phyloP scores from a whole-genome alignment of 1,140 invertebrate genomes.

The Diabrotica undecimpunctata region DNA sequence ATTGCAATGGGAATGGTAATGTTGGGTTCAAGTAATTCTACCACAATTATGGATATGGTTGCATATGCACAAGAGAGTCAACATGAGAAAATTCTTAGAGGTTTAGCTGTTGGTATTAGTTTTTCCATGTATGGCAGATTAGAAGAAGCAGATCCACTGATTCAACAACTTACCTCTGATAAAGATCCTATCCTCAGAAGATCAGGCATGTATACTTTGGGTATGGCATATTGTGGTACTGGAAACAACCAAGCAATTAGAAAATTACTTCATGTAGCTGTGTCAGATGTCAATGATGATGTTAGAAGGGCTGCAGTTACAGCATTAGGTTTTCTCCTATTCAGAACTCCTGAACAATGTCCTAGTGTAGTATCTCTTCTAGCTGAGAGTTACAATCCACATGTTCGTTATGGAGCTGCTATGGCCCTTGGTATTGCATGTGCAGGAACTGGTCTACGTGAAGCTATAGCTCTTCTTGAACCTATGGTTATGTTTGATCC shows the following conservation, averaged over 20 bases:
- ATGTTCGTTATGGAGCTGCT: constrained; percentile 97
- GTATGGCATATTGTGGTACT: constrained; percentile 98
- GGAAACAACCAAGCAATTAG: constrained; percentile 96
- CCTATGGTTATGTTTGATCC: constrained; percentile 97
- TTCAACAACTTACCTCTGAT: constrained; percentile 79
- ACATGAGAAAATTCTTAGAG: constrained; percentile 97
- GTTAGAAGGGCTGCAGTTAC: constrained; percentile 96
- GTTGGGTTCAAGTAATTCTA: constrained; percentile 87
- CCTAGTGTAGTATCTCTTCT: constrained; percentile 93
- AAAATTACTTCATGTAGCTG: constrained; percentile 92
- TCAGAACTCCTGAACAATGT: constrained; percentile 92
- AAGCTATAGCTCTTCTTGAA: constrained; percentile 94
- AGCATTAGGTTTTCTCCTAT: constrained; percentile 85
- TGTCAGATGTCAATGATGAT: constrained; percentile 93
- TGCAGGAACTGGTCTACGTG: constrained; percentile 92
- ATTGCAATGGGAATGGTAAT: constrained; percentile 98
- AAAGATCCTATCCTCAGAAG: constrained; percentile 85
- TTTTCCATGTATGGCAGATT: constrained; percentile 95
- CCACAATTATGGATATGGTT: constrained; percentile 94
- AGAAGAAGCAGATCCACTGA: constrained; percentile 93
- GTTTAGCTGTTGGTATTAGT: constrained; percentile 91
- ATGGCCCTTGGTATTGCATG: constrained; percentile 99
- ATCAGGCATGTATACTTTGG: constrained; percentile 96
- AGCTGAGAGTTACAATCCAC: constrained; percentile 98
- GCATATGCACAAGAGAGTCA: constrained; percentile 79